These are phyloP conservation scores for Drosophila birchii DNA, from an alignment of 2,888 invertebrate genomes.

Conservation along the genomic window DNA sequence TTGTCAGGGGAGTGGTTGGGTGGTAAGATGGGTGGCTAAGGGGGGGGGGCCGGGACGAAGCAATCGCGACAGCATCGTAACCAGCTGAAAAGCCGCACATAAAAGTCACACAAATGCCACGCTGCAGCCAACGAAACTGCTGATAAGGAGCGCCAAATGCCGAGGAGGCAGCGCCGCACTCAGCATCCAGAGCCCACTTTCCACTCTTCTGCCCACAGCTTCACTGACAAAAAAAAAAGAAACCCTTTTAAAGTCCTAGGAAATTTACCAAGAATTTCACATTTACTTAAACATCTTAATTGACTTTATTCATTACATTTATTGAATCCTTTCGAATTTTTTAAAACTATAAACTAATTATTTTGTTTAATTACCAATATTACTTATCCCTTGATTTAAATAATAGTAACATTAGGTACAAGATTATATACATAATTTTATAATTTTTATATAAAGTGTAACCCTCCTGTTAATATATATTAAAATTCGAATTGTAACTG, in stretches of 20 bases:
- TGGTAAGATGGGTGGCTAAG: conserved; percentile 4
- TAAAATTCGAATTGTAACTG: no score
- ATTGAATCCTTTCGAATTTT: background rate
- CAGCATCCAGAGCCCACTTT: conserved; percentile 51
- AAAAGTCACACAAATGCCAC: conserved; percentile 78
- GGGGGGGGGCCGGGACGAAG: conserved; percentile 5
- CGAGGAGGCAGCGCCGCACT: conserved; percentile 21
- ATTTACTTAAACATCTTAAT: background rate
- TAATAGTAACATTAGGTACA: background rate
- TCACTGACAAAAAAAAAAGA: conserved; percentile 6
- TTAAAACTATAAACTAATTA: background rate
- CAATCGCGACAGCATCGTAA: conserved; percentile 74
- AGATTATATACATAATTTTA: background rate
- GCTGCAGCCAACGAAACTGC: conserved; percentile 74
- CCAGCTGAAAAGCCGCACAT: conserved; percentile 77
- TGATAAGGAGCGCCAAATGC: conserved; percentile 69
- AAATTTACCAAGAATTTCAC: background rate
- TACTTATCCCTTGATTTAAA: no score
- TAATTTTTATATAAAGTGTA: background rate
- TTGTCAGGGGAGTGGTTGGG: background rate
- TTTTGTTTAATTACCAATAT: background rate
- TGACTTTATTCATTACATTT: background rate
- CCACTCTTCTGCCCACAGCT: conserved; percentile 47
- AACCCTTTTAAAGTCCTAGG: no score
- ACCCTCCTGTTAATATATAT: background rate